Conservation (phyloP, 1,140 invertebrate species). For the Cepaea nemoralis region DNA sequence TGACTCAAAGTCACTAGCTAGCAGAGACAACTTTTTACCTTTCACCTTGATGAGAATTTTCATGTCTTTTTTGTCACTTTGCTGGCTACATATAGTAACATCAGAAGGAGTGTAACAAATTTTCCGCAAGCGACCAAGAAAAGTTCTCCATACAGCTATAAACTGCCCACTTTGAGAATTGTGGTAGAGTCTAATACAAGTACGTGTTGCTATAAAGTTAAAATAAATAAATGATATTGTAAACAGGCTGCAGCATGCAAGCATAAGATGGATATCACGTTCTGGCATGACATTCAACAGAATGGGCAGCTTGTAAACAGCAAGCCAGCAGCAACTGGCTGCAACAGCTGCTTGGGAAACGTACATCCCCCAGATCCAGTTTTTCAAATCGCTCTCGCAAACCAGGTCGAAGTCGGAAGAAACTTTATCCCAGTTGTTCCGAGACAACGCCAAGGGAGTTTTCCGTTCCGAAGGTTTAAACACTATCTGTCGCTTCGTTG, state of each 20-base stretch:
- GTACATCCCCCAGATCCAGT: conserved; percentile 5
- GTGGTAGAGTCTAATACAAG: conserved; percentile 22
- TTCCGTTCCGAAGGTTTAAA: not conserved
- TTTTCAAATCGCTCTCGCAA: conserved; percentile 7
- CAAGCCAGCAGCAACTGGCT: not conserved
- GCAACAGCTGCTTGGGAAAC: not conserved
- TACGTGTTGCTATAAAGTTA: not conserved
- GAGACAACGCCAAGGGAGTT: not conserved
- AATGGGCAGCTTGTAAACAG: not conserved
- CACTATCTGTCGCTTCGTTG: not conserved
- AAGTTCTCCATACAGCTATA: conserved; percentile 5
- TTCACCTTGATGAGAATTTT: not conserved
- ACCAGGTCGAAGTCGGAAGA: not conserved
- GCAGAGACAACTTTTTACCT: not conserved
- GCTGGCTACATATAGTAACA: not conserved
- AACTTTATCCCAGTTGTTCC: not conserved
- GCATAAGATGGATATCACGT: not conserved
- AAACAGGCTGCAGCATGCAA: not conserved
- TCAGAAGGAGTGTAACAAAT: conserved; percentile 7
- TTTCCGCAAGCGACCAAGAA: conserved; percentile 7
- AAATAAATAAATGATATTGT: no score
- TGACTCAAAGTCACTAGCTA: not conserved
- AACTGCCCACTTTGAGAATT: conserved; percentile 1
- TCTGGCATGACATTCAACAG: not conserved
- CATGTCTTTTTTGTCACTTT: not conserved